Base-by-base conservation (phyloP, 2,888 invertebrate genomes). In the Aromia moschata region DNA sequence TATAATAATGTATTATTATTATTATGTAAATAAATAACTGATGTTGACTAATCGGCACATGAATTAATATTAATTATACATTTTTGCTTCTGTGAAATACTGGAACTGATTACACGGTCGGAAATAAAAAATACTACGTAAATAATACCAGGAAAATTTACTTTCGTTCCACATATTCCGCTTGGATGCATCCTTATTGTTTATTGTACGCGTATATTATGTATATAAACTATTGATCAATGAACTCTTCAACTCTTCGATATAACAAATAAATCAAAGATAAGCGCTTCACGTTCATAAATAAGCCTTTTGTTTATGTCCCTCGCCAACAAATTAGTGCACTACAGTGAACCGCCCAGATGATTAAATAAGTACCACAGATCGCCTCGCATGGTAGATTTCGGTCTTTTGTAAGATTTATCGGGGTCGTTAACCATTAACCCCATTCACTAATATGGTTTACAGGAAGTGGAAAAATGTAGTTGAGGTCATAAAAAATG, bases 261-360 rank as follows among this genome's bases (percentile, higher is more conserved):
- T 45, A 49, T 49, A 49, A 40, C 18, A 38, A 49, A 49, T 38
- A 49, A 49, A 49, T 49, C 38, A 49, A 20, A 38, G 49, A 38
- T 49, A 49, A 49, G 30, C 18, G 18, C 15, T 47, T 47, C 49
- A 49, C 49, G 38, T 49, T 38, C 49, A 49, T 49, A 49, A 49
- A 49, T 49, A 49, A 38, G 15, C 18, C 49, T 40, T 45, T 49
- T 49, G 49, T 49, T 30, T 38, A 25, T 12, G 10, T 38, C 49
- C 49, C 31, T 30, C 41, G 17, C 12, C 38, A 52, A 52, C 52
- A 52, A 52, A 52, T 52, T 52, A 51, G 51, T 20, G n/a, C n/a
- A n/a, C n/a, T 10, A 10, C 7, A 17, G 16, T 33, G 33, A 33
- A 33, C n/a, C 10, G n/a, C n/a, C n/a, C n/a, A n/a, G 2, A 11